phyloP scores from a whole-genome alignment of 1,140 invertebrate species.

The Potamilus streckersoni region DNA sequence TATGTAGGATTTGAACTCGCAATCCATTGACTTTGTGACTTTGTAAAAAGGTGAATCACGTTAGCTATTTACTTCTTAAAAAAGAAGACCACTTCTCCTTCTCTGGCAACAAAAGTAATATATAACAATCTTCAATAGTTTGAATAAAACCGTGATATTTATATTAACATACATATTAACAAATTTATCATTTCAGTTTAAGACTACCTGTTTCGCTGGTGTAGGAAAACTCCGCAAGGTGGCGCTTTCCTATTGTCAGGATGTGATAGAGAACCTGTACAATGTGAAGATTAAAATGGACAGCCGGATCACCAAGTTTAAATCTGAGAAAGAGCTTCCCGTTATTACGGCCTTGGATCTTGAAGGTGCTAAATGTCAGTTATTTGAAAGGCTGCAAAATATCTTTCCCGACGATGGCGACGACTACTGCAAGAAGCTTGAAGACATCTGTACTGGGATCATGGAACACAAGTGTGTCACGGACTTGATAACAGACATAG shows the following conservation, averaged over 20 bases:
- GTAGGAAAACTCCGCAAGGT: conserved; percentile 37
- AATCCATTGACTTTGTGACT: no score
- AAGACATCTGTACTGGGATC: conserved; percentile 16
- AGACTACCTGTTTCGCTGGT: conserved; percentile 23
- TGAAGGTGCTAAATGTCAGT: conserved; percentile 2
- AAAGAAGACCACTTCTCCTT: no score
- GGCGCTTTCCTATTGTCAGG: conserved; percentile 32
- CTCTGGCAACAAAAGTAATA: no score
- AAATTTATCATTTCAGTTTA: conserved; percentile 9
- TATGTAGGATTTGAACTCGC: no score
- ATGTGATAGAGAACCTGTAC: conserved; percentile 39
- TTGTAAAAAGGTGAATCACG: no score
- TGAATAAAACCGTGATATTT: no score
- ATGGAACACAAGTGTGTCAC: conserved; percentile 21
- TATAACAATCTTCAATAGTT: no score
- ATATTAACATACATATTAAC: no score
- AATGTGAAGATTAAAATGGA: conserved; percentile 36
- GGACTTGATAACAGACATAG: conserved; percentile 21
- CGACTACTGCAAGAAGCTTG: conserved; percentile 14
- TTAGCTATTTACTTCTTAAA: no score
- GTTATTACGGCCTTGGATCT: conserved; percentile 8
- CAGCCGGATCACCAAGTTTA: conserved; percentile 10
- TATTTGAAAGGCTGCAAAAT: conserved; percentile 7
- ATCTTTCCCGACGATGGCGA: conserved; percentile 10
- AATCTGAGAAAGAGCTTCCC: conserved; percentile 30